phyloP scores from a whole-genome alignment of 64 coral and sea anemone genomes.

The Stichodactyla helianthus region DNA sequence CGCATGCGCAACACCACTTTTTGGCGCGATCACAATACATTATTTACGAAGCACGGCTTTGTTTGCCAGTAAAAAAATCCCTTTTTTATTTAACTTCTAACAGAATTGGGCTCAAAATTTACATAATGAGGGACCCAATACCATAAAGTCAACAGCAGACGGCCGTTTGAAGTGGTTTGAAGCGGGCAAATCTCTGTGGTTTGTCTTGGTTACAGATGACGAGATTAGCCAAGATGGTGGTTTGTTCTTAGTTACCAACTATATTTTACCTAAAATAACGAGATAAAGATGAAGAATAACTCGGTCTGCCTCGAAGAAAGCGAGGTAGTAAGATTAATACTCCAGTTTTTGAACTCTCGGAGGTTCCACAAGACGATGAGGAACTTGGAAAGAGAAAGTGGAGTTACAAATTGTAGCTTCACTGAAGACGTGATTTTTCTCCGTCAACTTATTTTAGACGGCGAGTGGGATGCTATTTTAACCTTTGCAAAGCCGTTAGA shows the following conservation, averaged over 20 bases:
- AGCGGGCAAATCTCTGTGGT: not conserved
- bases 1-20: slow-evolving; percentile 39
- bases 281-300: slow-evolving; percentile 64
- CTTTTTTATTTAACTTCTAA: slow-evolving; percentile 6
- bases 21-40: slow-evolving; percentile 60
- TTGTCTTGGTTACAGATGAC: not conserved
- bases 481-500: slow-evolving; percentile 89
- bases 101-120: not conserved
- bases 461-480: slow-evolving; percentile 90
- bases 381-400: slow-evolving; percentile 86
- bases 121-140: not conserved
- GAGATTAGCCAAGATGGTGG: slow-evolving; percentile 7
- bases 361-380: slow-evolving; percentile 78
- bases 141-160: not conserved
- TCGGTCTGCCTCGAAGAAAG: slow-evolving; percentile 64
- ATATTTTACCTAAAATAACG: not conserved
- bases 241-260: not conserved
- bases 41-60: slow-evolving; percentile 54
- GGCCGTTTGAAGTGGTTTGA: not conserved
- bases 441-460: slow-evolving; percentile 87
- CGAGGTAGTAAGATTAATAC: slow-evolving; percentile 65
- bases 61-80: slow-evolving; percentile 2
- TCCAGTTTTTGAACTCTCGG: slow-evolving; percentile 84
- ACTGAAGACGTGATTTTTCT: slow-evolving; percentile 84
- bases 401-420: slow-evolving; percentile 67